Evolutionary conservation across 1,140 invertebrate species (phyloP).

Genomic region (Scaptomyza montana): DNA sequence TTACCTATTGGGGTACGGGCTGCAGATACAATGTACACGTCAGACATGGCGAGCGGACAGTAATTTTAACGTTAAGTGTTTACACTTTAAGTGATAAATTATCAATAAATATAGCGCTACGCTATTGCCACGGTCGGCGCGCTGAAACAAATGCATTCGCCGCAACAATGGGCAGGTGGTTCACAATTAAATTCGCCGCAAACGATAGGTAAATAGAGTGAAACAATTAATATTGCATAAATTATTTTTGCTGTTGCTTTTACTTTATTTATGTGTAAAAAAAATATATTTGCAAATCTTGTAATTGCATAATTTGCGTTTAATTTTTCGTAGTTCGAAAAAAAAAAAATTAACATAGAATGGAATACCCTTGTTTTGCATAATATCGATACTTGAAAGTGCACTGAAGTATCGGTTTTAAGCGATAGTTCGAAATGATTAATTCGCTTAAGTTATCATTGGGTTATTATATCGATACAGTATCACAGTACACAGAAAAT

Average conservation of each 20-base stretch:
- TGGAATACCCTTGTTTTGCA: not conserved
- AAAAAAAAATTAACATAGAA: not conserved
- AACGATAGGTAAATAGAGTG: conserved; percentile 10
- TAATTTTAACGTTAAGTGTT: conserved; percentile 13
- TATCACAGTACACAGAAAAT: conserved; percentile 71
- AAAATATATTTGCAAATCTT: too few species aligned
- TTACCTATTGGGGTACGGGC: conserved; percentile 84
- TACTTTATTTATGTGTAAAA: too few species aligned
- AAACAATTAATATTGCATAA: too few species aligned
- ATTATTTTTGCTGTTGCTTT: too few species aligned
- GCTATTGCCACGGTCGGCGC: conserved; percentile 10
- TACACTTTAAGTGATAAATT: conserved; percentile 28
- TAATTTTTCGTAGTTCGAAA: too few species aligned
- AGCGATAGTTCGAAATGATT: not conserved
- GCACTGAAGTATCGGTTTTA: not conserved
- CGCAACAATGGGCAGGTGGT: not conserved
- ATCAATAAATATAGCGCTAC: conserved; percentile 11
- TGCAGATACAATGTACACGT: conserved; percentile 84
- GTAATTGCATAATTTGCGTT: too few species aligned
- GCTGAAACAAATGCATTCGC: conserved; percentile 36
- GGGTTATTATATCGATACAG: conserved; percentile 40
- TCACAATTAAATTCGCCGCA: conserved; percentile 29
- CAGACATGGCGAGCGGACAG: conserved; percentile 46
- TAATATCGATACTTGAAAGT: conserved; percentile 9
- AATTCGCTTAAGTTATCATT: conserved; percentile 15